Evolutionary conservation across 2,888 invertebrate species (phyloP).

Genomic region (Cantharis flavilabris): DNA sequence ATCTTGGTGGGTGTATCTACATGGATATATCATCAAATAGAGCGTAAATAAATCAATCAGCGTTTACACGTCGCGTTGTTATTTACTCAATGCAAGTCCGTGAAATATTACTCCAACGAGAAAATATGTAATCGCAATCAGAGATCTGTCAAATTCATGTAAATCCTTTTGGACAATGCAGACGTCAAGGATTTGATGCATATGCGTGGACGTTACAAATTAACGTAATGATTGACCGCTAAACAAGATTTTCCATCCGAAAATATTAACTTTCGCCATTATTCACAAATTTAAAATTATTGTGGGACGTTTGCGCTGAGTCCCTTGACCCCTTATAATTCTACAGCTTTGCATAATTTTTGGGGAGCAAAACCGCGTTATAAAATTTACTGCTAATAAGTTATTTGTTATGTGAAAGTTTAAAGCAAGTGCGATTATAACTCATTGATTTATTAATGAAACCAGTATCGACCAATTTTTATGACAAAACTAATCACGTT

Average conservation of each 20-base stretch:
- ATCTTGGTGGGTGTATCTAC: background rate
- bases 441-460: background rate
- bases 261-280: background rate
- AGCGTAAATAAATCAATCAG: background rate
- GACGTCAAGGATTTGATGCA: constrained; percentile 27
- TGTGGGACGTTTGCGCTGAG: background rate
- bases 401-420: background rate
- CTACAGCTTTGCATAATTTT: background rate
- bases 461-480: background rate
- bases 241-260: background rate
- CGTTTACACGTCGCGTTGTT: background rate
- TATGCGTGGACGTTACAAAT: constrained; percentile 23
- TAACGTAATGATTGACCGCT: background rate
- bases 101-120: constrained; percentile 20
- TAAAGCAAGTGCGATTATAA: background rate
- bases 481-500: background rate
- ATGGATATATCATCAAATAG: background rate
- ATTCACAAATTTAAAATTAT: background rate
- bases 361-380: background rate
- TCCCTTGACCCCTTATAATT: background rate
- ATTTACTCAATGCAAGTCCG: background rate
- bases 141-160: constrained; percentile 27
- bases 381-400: background rate
- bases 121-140: constrained; percentile 23
- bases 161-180: constrained; percentile 26